Evolutionary conservation across 2,113 vertebrate genomes (phyloP).

Genomic region (Protobothrops flavoviridis): DNA sequence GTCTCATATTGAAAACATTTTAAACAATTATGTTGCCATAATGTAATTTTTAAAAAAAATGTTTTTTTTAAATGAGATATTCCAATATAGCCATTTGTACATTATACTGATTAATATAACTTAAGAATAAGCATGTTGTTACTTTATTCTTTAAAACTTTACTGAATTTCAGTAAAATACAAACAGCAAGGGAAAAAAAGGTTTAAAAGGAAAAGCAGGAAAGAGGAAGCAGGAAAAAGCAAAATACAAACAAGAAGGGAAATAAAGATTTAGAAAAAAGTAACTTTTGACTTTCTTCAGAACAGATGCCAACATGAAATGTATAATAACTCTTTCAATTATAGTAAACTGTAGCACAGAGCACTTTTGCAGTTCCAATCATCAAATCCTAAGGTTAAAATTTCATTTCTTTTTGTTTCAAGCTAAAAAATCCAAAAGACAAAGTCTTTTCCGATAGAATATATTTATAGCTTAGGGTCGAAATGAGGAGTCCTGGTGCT

Average conservation of each 20-base stretch:
- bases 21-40: background rate
- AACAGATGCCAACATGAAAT: background rate
- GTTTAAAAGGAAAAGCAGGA: background rate
- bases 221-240: background rate
- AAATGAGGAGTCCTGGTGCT: background rate
- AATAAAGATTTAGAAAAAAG: background rate
- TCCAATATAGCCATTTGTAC: background rate
- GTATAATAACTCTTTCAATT: background rate
- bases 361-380: background rate
- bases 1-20: background rate
- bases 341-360: background rate
- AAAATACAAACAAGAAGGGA: background rate
- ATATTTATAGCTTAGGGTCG: background rate
- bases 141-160: background rate
- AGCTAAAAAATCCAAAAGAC: background rate
- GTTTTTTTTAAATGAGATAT: background rate
- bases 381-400: background rate
- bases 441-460: background rate
- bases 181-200: background rate
- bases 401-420: background rate
- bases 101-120: background rate
- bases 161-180: background rate
- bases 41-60: background rate
- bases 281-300: background rate
- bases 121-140: too few relatives aligned